Evolutionary conservation across 1,140 invertebrate genomes (phyloP).

Genomic region (Papilio glaucus): DNA sequence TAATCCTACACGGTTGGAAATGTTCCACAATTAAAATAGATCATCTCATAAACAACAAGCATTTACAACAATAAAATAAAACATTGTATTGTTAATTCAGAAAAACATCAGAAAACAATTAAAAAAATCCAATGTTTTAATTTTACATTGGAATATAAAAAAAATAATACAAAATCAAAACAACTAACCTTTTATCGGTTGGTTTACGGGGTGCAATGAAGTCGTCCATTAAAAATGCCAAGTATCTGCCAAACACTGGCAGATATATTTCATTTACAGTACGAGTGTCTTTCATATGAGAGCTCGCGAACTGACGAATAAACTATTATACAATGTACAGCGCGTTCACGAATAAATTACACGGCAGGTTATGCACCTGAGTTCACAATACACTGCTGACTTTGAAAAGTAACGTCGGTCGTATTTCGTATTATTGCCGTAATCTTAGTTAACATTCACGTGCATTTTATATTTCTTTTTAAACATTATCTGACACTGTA

Average conservation of each 20-base stretch:
- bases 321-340: constrained; percentile 6
- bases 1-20: neutral
- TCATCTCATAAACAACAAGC: no score
- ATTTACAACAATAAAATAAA: no score
- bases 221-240: constrained; percentile 50
- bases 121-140: no score
- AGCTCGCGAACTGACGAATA: constrained; percentile 14
- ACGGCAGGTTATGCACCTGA: constrained; percentile 47
- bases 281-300: constrained; percentile 44
- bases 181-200: constrained; percentile 3
- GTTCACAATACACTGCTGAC: constrained; percentile 45
- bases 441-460: constrained; percentile 8
- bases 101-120: neutral
- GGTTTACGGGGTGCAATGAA: constrained; percentile 31
- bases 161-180: no score
- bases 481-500: constrained; percentile 33
- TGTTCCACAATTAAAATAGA: neutral
- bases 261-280: constrained; percentile 44
- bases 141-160: no score
- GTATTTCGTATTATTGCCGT: constrained; percentile 34
- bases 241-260: constrained; percentile 49
- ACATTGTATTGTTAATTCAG: neutral
- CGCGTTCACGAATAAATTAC: constrained; percentile 40
- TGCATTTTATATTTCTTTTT: constrained; percentile 33
- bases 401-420: constrained; percentile 41